phyloP scores from a whole-genome alignment of 2,888 invertebrate genomes.

The Oligia fasciuncula region DNA sequence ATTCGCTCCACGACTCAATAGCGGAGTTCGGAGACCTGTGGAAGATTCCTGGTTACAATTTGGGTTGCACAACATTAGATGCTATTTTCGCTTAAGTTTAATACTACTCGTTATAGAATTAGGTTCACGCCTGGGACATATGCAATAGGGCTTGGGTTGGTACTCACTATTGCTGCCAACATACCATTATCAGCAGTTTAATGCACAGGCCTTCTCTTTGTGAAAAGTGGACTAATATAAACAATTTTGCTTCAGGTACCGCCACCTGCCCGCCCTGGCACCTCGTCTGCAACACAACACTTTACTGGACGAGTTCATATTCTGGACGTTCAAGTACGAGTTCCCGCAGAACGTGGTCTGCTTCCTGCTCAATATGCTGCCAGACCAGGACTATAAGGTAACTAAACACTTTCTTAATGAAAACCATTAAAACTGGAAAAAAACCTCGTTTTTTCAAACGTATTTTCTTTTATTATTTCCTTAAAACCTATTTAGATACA shows the following conservation, averaged over 20 bases:
- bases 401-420: not conserved
- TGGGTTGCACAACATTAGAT: no score
- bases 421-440: not conserved
- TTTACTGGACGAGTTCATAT: constrained; percentile 98
- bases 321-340: constrained; percentile 99
- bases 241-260: constrained; percentile 92
- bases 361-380: constrained; percentile 97
- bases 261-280: constrained; percentile 94
- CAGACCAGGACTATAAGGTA: constrained; percentile 98
- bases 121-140: no score
- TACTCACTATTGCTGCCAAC: not conserved
- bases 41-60: no score
- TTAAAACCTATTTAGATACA: not conserved
- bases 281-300: constrained; percentile 95
- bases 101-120: no score
- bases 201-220: not conserved
- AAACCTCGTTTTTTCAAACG: not conserved
- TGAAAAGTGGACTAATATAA: not conserved
- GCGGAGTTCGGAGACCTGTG: no score
- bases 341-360: constrained; percentile 99
- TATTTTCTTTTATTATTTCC: no score
- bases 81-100: no score
- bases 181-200: not conserved
- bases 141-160: no score
- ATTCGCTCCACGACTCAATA: no score